Conservation (phyloP, 64 coral and sea anemone species). For the Porites australiensis region DNA sequence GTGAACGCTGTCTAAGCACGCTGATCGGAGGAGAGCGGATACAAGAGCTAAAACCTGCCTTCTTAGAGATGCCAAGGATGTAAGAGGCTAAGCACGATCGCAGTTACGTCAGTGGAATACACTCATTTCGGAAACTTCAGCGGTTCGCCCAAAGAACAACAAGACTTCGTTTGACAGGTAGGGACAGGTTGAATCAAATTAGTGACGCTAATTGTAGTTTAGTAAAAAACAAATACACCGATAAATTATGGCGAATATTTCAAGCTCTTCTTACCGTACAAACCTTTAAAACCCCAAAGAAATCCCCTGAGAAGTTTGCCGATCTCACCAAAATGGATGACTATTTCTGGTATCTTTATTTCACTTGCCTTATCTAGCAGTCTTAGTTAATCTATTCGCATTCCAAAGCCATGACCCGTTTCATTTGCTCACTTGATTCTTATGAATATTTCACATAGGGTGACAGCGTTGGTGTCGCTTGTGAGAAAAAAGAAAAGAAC, state of each 20-base stretch:
- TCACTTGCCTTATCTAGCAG: conserved; percentile 48
- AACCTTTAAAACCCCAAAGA: conserved; percentile 26
- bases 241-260: neutral
- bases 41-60: conserved; percentile 17
- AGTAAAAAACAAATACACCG: neutral
- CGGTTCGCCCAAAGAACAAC: conserved; percentile 38
- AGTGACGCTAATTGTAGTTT: neutral
- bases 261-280: neutral
- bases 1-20: conserved; percentile 51
- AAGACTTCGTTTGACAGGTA: conserved; percentile 27
- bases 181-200: conserved; percentile 17
- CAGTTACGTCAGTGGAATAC: conserved; percentile 51
- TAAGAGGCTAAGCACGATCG: conserved; percentile 24
- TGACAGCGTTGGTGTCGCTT: conserved; percentile 7
- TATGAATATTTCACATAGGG: conserved; percentile 39
- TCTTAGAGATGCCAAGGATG: neutral
- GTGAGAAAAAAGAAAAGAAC: neutral
- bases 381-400: conserved; percentile 47
- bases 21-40: neutral
- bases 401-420: conserved; percentile 50
- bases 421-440: conserved; percentile 31
- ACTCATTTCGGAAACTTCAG: neutral
- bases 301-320: neutral
- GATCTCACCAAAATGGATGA: conserved; percentile 4
- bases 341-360: conserved; percentile 24